phyloP scores from a whole-genome alignment of 2,797 vertebrate genomes.

The Sardinella longiceps region DNA sequence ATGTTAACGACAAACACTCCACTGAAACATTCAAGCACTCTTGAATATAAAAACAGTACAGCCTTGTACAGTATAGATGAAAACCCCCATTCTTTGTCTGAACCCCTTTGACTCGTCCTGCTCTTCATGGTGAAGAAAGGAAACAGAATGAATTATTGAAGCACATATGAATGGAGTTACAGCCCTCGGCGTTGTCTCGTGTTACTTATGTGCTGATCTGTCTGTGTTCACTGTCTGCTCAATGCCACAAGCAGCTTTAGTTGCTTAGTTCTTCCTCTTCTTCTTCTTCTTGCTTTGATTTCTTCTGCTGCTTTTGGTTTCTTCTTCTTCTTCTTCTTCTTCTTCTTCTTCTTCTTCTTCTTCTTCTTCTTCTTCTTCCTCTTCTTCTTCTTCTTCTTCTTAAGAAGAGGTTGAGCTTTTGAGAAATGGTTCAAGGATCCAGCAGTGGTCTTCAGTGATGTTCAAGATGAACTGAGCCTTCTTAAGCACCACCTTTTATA shows the following conservation, averaged over 20 bases:
- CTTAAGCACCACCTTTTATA: not conserved
- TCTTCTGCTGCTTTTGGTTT: not conserved
- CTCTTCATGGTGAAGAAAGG: not conserved
- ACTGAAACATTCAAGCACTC: constrained; percentile 3
- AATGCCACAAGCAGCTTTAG: not conserved
- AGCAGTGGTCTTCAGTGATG: not conserved
- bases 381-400: not conserved
- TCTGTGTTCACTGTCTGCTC: not conserved
- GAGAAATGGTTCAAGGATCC: not conserved
- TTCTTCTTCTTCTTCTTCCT: not conserved
- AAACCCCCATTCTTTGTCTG: not conserved
- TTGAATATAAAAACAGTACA: not conserved
- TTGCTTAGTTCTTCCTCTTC: not conserved
- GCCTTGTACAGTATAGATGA: not conserved
- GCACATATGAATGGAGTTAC: not conserved
- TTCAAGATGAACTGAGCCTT: not conserved
- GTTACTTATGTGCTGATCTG: not conserved
- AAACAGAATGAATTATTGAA: not conserved
- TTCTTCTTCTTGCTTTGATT: not conserved
- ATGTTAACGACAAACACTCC: not conserved
- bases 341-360: not conserved
- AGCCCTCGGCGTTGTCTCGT: not conserved
- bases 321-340: too few relatives aligned
- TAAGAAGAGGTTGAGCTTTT: not conserved
- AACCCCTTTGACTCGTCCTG: not conserved